These are phyloP conservation scores for Cheiracanthium punctorium DNA, from an alignment of 2,888 invertebrate species.

Conservation along the genomic window DNA sequence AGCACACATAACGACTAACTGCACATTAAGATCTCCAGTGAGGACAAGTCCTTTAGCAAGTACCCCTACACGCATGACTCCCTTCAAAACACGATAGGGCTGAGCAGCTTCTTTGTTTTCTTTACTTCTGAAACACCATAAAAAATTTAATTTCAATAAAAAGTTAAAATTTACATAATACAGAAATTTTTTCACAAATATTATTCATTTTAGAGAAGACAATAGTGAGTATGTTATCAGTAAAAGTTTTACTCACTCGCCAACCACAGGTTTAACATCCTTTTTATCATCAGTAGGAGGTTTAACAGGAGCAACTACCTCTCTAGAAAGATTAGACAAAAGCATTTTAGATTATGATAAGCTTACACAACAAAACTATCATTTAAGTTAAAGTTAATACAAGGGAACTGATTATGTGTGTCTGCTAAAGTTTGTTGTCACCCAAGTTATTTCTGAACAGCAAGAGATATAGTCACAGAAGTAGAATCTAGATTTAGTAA, in stretches of 20 bases:
- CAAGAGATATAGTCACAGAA: no score
- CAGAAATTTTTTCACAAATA: no score
- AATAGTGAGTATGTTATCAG: no score
- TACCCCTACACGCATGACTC: constrained; percentile 97
- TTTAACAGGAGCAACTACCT: not conserved
- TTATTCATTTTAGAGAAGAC: no score
- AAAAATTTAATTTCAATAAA: not conserved
- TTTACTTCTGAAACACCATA: constrained; percentile 16
- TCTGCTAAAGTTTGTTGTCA: no score
- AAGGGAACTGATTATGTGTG: not conserved
- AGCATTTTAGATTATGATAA: no score
- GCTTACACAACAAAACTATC: not conserved
- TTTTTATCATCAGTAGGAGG: constrained; percentile 14
- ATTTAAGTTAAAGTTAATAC: not conserved
- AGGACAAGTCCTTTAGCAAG: constrained; percentile 92
- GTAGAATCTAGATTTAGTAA: no score
- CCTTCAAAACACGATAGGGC: constrained; percentile 87
- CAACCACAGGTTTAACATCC: constrained; percentile 26
- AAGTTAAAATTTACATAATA: no score
- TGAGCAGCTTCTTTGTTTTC: constrained; percentile 79
- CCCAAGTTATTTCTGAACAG: no score
- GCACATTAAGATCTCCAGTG: constrained; percentile 90
- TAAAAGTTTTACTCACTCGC: no score
- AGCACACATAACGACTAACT: constrained; percentile 94
- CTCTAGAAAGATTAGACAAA: not conserved